phyloP scores from a whole-genome alignment of 2,888 invertebrate genomes.

The Thera britannica region DNA sequence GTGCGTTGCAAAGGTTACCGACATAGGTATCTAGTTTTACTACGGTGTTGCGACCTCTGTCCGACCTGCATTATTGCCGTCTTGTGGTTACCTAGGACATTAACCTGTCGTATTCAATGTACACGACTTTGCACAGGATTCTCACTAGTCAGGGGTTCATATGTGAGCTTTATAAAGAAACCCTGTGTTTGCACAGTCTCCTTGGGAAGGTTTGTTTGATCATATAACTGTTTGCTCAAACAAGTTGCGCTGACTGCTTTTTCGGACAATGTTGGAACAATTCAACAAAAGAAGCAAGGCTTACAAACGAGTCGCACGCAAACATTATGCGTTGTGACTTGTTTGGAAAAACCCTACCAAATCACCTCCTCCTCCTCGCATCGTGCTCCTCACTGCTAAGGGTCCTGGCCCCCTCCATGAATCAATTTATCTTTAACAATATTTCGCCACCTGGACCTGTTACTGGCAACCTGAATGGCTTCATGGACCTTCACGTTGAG shows the following conservation, averaged over 20 bases:
- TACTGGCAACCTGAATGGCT: too few relatives aligned
- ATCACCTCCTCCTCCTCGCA: too few relatives aligned
- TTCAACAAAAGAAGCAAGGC: neutral
- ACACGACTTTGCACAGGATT: slow-evolving; percentile 40
- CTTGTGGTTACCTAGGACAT: slow-evolving; percentile 27
- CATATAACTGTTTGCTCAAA: slow-evolving; percentile 35
- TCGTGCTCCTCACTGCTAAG: too few relatives aligned
- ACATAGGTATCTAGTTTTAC: slow-evolving; percentile 20
- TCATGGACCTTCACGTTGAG: too few relatives aligned
- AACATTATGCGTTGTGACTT: too few relatives aligned
- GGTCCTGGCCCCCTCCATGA: too few relatives aligned
- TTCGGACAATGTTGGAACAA: neutral
- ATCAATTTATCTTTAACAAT: too few relatives aligned
- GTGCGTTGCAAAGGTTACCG: slow-evolving; percentile 18
- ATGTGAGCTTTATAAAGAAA: slow-evolving; percentile 36
- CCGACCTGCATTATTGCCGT: slow-evolving; percentile 33
- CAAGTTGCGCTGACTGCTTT: slow-evolving; percentile 18
- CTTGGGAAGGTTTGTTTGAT: slow-evolving; percentile 30
- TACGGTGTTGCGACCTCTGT: slow-evolving; percentile 16
- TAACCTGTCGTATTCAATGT: slow-evolving; percentile 30
- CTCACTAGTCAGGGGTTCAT: slow-evolving; percentile 32
- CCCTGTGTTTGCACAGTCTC: slow-evolving; percentile 28
- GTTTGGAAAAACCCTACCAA: too few relatives aligned
- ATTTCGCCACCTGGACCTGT: too few relatives aligned
- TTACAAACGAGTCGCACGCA: too few relatives aligned